phyloP scores from a whole-genome alignment of 2,797 vertebrate genomes.

The Zalophus californianus region DNA sequence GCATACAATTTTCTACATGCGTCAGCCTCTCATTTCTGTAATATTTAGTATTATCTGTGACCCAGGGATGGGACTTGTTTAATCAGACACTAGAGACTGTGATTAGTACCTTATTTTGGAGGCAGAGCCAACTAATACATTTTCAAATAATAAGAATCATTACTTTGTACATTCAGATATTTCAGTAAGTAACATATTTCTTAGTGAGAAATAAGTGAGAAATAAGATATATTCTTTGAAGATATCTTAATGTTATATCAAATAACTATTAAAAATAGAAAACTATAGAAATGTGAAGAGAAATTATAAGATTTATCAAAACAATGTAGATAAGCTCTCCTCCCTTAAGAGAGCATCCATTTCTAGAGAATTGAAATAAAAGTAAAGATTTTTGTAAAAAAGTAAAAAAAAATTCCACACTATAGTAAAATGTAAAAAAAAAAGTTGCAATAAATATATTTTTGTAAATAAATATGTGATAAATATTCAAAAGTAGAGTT shows the following conservation, averaged over 20 bases:
- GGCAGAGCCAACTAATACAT: not conserved
- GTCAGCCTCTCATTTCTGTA: not conserved
- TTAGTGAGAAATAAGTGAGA: not conserved
- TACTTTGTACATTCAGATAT: not conserved
- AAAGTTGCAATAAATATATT: not conserved
- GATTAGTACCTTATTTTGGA: not conserved
- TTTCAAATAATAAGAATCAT: not conserved
- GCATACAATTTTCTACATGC: not conserved
- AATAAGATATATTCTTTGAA: not conserved
- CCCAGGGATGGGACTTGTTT: not conserved
- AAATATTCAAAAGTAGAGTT: not conserved
- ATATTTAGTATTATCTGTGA: not conserved
- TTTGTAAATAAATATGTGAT: not conserved
- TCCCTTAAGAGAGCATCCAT: not conserved
- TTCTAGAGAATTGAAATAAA: not conserved
- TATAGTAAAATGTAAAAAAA: not conserved
- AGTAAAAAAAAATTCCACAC: not conserved
- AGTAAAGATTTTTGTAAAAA: not conserved
- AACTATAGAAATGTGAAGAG: not conserved
- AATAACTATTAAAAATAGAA: slow-evolving; percentile 20
- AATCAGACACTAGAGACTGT: not conserved
- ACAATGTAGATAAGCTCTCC: not conserved
- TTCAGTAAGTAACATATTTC: slow-evolving; percentile 4
- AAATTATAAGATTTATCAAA: not conserved
- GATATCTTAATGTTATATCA: not conserved